Conservation (phyloP, 1,140 invertebrate genomes). For the Grapholita molesta region DNA sequence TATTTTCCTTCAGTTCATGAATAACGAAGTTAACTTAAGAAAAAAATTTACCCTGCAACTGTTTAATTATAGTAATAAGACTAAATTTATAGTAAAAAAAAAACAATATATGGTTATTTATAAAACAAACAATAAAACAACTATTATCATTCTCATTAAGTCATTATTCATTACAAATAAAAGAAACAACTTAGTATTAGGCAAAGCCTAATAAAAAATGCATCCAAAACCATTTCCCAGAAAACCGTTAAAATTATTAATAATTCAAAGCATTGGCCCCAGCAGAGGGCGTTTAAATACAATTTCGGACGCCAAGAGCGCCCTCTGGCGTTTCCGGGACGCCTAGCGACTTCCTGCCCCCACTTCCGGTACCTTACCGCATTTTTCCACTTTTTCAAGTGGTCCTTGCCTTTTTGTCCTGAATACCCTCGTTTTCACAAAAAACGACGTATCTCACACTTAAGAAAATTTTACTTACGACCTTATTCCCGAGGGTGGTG, state of each 20-base stretch:
- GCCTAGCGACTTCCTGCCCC: slow-evolving; percentile 65
- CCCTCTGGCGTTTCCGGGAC: slow-evolving; percentile 67
- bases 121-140: too few species aligned
- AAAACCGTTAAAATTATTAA: slow-evolving; percentile 10
- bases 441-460: slow-evolving; percentile 24
- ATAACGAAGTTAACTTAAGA: too few species aligned
- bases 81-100: too few species aligned
- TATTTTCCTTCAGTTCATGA: too few species aligned
- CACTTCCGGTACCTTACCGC: slow-evolving; percentile 62
- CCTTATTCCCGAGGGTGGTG: background rate
- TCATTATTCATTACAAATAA: too few species aligned
- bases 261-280: slow-evolving; percentile 1
- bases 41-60: too few species aligned
- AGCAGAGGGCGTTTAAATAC: slow-evolving; percentile 55
- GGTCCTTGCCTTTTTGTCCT: slow-evolving; percentile 36
- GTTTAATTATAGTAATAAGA: too few species aligned
- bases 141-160: too few species aligned
- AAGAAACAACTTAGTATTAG: background rate
- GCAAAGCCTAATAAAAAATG: background rate
- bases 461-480: background rate
- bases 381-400: slow-evolving; percentile 66
- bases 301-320: slow-evolving; percentile 55
- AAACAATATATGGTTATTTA: too few species aligned
- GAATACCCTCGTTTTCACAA: slow-evolving; percentile 50
- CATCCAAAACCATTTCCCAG: background rate